Conservation (phyloP, 2,113 vertebrate genomes). For the Psittacara wagleri region DNA sequence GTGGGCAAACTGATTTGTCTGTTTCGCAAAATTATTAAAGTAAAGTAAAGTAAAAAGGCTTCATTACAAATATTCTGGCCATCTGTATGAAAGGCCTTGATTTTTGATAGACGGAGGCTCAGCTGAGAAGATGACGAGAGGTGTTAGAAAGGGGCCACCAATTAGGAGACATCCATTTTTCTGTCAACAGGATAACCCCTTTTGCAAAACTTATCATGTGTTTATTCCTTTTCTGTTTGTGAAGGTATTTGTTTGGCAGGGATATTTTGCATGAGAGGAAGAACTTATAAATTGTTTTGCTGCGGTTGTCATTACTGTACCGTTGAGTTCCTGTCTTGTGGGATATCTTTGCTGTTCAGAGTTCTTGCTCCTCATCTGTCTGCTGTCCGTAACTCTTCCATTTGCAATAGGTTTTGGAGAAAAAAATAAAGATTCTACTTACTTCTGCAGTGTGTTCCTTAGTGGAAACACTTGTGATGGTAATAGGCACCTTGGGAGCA, state of each 20-base stretch:
- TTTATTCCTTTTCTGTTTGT: slow-evolving; percentile 32
- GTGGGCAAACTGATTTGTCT: neutral
- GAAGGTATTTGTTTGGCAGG: slow-evolving; percentile 25
- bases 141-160: neutral
- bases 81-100: neutral
- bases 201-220: slow-evolving; percentile 7
- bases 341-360: neutral
- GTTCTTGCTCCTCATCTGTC: neutral
- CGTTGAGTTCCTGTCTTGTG: neutral
- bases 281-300: neutral
- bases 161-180: slow-evolving; percentile 34
- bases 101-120: neutral
- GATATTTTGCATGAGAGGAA: neutral
- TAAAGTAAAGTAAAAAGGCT: neutral
- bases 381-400: neutral
- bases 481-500: neutral
- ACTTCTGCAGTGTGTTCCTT: neutral
- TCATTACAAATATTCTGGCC: neutral
- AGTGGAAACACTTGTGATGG: neutral
- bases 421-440: neutral
- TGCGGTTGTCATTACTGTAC: neutral
- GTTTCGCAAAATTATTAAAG: neutral
- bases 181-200: neutral
- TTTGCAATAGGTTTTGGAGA: neutral
- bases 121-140: neutral